Evolutionary conservation across 2,113 vertebrate species (phyloP), one percentile per base, ranked within the genome.

Genomic region (Zingel zingel): DNA sequence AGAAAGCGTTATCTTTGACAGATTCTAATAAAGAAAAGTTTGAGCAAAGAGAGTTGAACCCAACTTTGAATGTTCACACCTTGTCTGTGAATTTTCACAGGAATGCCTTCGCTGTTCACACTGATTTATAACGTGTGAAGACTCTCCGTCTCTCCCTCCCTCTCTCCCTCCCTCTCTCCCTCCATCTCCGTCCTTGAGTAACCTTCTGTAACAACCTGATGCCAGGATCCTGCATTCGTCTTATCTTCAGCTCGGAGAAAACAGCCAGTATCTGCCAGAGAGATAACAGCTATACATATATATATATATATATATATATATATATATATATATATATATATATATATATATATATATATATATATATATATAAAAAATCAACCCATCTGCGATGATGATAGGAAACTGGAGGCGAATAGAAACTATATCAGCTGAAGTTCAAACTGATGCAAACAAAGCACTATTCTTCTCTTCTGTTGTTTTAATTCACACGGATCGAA

Each of bases 81-180:
- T 88, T 43, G 25, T 45, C 72, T 80, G 79, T 59, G 72, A 78
- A 36, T 79, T 77, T 68, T 82, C 61, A 71, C 75, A 70, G 12
- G n/a, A 45, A 58, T 82, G 30, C 77, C 72, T 71, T 79, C 76
- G 64, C 43, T 83, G 57, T 53, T 83, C 65, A n/a, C 58, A n/a
- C 58, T 47, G 80, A 64, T 74, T 75, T 45, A 61, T 70, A 47
- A 79, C 6, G 66, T 57, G 85, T 63, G 56, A 64, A 69, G 23
- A 12, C 56, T 23, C 74, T 50, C 30, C 36, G 25, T 59, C 23
- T 1, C 36, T 78, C 86, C 69, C 33, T 36, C 33, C 1, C 33
- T 36, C 33, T 7, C 7, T 9, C 36, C 0, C 36, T 36, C 36
- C 8, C 36, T 9, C 36, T 9, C 36, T 39, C 36, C 8, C 36